Conservation (phyloP, 2,888 invertebrate genomes). For the Tubulanus polymorphus region DNA sequence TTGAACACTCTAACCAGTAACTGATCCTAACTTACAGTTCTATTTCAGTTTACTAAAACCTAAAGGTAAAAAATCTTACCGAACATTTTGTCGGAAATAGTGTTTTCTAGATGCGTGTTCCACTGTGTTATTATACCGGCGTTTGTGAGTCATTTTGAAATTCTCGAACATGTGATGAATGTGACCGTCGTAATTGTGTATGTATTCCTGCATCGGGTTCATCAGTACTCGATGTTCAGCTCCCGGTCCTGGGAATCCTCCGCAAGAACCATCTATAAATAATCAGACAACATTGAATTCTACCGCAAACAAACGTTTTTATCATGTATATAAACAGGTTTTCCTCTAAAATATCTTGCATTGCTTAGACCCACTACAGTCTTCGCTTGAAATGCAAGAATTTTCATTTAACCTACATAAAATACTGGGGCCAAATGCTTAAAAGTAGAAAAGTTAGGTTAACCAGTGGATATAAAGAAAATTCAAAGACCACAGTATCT, state of each 20-base stretch:
- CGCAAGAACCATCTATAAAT: conserved; percentile 42
- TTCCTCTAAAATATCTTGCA: neutral
- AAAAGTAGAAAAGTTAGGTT: too few species aligned
- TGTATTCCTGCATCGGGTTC: conserved; percentile 90
- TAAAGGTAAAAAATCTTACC: too few species aligned
- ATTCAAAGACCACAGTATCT: too few species aligned
- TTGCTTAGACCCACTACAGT: neutral
- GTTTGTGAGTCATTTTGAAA: conserved; percentile 71
- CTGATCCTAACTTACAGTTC: too few species aligned
- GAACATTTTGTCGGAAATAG: conserved; percentile 79
- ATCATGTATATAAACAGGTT: neutral
- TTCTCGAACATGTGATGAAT: conserved; percentile 70
- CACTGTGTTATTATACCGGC: conserved; percentile 62
- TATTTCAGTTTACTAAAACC: too few species aligned
- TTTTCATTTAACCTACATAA: too few species aligned
- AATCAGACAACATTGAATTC: neutral
- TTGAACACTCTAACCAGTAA: too few species aligned
- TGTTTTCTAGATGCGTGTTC: conserved; percentile 72
- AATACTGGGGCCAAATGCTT: neutral
- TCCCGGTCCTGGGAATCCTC: conserved; percentile 77
- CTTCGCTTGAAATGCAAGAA: neutral
- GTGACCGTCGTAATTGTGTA: conserved; percentile 63
- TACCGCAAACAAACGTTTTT: neutral
- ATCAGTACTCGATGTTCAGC: conserved; percentile 63
- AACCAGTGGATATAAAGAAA: too few species aligned